Base-by-base conservation (phyloP, 2,888 invertebrate genomes). In the Cancer borealis region DNA sequence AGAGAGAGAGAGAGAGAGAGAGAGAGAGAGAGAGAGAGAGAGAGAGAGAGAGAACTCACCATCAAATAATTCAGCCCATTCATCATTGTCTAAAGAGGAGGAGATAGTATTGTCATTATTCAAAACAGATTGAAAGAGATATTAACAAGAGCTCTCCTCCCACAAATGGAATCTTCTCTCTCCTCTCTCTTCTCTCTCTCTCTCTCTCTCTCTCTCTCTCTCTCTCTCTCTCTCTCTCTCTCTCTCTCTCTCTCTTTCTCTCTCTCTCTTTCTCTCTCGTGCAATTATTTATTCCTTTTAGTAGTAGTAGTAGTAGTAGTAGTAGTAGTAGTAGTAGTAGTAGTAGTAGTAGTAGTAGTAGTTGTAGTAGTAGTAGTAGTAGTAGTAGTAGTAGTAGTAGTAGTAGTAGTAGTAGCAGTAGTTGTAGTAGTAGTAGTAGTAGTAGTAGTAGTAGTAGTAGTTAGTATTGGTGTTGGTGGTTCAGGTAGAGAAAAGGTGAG, bases 131-230 rank as follows among this genome's bases (percentile, higher is more conserved):
- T 30, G 30, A 79, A 30, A 79, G 79, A 79, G 79, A 79, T 79
- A 79, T 79, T 30, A 79, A 79, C 79, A 79, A 79, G 79, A 30
- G 79, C 79, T 30, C 79, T 79, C 26, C 79, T 30, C 79, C 79
- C 79, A 26, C n/a, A 30, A 26, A 47, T 26, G 47, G 39, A 14
- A 30, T 89, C 89, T 1, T 46, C 47, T 89, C 47, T 47, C 47
- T 89, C 89, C n/a, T n/a, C n/a, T 49, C 49, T 49, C 49, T n/a
- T 47, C 89, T 88, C 88, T 88, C 88, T 88, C 88, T 88, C 88
- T 88, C 88, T 88, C 88, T 88, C 88, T 88, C 88, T 87, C 87
- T 87, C 87, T 87, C 87, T 87, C 87, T 87, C 87, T 87, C 87
- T 87, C 45, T 87, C 87, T 87, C 87, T 87, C 87, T 87, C 87